Conservation (phyloP, 2,888 invertebrate species). For the Yponomeuta malinellus region DNA sequence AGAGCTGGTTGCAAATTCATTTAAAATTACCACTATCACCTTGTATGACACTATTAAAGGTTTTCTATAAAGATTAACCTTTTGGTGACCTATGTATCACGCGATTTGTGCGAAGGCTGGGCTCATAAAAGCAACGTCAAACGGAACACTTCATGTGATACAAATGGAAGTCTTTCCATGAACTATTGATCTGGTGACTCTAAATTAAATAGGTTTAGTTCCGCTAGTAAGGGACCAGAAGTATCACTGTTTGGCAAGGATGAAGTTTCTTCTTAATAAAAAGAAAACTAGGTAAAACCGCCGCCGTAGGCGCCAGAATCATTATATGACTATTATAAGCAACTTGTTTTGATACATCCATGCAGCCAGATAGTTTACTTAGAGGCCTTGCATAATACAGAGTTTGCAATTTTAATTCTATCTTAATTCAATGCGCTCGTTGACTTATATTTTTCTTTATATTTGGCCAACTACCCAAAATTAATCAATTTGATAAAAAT, state of each 20-base stretch:
- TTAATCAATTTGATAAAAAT: too few relatives aligned
- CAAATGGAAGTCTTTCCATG: background rate
- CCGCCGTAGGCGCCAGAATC: background rate
- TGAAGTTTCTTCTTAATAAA: background rate
- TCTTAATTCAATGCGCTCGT: too few relatives aligned
- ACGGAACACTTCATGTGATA: background rate
- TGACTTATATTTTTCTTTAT: background rate
- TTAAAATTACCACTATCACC: conserved; percentile 1
- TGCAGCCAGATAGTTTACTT: background rate
- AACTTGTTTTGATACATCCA: background rate
- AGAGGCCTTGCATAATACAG: background rate
- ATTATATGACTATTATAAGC: conserved; percentile 1
- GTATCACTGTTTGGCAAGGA: background rate
- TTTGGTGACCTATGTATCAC: background rate
- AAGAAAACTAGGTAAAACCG: background rate
- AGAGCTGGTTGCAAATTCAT: background rate
- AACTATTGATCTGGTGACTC: background rate
- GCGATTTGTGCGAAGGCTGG: background rate
- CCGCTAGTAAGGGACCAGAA: background rate
- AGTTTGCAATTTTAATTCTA: background rate
- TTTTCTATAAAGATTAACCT: background rate
- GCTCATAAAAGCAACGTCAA: background rate
- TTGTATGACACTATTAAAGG: background rate
- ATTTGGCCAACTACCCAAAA: too few relatives aligned
- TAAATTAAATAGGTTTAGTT: background rate